Evolutionary conservation across 2,888 invertebrate species (phyloP), one percentile per base, ranked within the genome.

Genomic region (Panopea generosa): DNA sequence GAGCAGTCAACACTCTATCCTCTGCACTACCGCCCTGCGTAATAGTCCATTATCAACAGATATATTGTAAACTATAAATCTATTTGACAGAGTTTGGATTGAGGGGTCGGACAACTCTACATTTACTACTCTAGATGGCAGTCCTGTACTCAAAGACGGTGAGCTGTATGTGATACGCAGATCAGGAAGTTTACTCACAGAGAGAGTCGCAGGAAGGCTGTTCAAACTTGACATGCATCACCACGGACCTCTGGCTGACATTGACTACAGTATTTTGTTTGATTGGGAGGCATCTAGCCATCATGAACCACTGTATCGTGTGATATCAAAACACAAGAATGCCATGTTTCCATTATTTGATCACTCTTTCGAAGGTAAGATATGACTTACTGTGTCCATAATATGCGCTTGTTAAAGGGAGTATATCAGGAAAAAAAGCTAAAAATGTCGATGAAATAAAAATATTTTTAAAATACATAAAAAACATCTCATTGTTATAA

Each of bases 271-370:
- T 0, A 61, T 77, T 22, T 6, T 65, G 52, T 77, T 72, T 50
- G 68, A 72, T 40, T 77, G 72, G 72, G 65, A 72, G 16, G 72
- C 77, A 2, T n/a, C 50, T 1, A 43, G 43, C 2, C 77, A 77
- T 52, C 59, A 78, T 63, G 53, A 71, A 45, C 74, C 74, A 2
- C 38, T 74, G 16, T 20, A 45, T 16, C 66, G 55, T 66, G 74
- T 74, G 16, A 40, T 38, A 18, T 70, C 74, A 9, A 6, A 49
- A 4, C 18, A 29, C 9, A 43, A 16, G 20, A 71, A 53, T 27
- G 16, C 22, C 6, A 18, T 59, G n/a, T 9, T 78, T 7, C 71
- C 78, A 43, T 38, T 74, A 45, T 50, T 74, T 2, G 66, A 70
- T 40, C 73, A 70, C 55, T 4, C 45, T 0, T 78, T 57, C 63